These are phyloP conservation scores for Chaetophractus vellerosus DNA, from an alignment of 2,797 vertebrate genomes.

Conservation along the genomic window DNA sequence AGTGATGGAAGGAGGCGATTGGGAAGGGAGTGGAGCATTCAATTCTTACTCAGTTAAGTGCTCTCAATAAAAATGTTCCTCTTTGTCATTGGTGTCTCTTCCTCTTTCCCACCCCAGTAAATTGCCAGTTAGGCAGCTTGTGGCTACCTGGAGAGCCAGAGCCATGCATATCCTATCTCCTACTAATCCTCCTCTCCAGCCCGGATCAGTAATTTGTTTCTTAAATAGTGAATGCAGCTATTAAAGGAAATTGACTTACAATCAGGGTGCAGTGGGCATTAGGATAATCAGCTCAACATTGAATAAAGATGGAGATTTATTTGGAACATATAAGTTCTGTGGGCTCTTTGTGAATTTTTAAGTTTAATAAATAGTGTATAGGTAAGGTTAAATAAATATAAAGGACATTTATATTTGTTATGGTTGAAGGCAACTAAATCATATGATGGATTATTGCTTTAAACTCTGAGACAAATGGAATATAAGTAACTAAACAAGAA, in stretches of 20 bases:
- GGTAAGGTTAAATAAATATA: constrained; percentile 33
- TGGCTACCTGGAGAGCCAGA: neutral
- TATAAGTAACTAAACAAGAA: neutral
- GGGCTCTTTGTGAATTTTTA: neutral
- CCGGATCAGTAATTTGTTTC: neutral
- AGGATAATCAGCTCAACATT: neutral
- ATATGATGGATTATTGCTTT: neutral
- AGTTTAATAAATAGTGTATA: neutral
- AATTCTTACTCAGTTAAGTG: neutral
- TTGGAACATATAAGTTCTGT: neutral
- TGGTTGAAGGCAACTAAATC: constrained; percentile 3
- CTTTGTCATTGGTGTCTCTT: neutral
- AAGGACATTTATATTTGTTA: constrained; percentile 3
- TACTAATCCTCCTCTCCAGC: neutral
- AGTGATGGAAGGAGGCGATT: neutral
- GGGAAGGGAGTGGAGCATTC: neutral
- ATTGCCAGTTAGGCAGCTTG: neutral
- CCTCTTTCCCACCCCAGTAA: neutral
- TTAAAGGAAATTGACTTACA: constrained; percentile 30
- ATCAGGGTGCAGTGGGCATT: neutral
- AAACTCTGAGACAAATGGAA: constrained; percentile 31
- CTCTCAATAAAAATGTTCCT: neutral
- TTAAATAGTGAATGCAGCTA: neutral
- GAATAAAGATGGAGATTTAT: constrained; percentile 51
- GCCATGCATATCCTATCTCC: neutral